A percentile compares a stretch with the other conserved stretches of the same genome.
Conservation (phyloP, 2,113 vertebrate genomes). For the Phodopus roborovskii region DNA sequence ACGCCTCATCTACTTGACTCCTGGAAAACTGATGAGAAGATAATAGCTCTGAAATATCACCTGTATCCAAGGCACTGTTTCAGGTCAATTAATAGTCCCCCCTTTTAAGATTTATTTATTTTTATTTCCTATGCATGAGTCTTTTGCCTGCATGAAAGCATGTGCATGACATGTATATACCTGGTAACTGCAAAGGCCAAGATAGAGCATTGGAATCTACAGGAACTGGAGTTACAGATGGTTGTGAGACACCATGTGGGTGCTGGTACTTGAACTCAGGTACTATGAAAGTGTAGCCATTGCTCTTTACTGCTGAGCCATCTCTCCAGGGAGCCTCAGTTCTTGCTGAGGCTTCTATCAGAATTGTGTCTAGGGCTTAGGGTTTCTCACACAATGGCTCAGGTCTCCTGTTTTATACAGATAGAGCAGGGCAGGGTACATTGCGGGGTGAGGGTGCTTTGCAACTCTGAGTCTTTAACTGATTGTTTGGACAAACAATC, state of each 20-base stretch:
- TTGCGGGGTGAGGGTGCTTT: not conserved
- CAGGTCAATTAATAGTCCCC: not conserved
- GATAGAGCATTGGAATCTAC: not conserved
- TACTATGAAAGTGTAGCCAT: not conserved
- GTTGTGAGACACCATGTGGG: not conserved
- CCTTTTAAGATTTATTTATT: not conserved
- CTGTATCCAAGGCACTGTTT: not conserved
- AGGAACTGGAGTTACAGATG: not conserved
- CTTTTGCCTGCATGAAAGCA: not conserved
- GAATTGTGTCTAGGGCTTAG: not conserved
- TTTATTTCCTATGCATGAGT: not conserved
- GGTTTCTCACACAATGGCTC: not conserved
- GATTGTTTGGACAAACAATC: conserved; percentile 43
- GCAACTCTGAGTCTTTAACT: not conserved
- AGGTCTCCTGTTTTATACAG: not conserved
- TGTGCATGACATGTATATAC: not conserved
- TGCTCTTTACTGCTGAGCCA: not conserved
- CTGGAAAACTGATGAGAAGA: not conserved
- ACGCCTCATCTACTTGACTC: not conserved
- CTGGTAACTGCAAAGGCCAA: not conserved
- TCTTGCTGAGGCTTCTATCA: not conserved
- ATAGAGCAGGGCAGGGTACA: not conserved
- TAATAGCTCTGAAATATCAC: not conserved
- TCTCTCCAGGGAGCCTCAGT: not conserved
- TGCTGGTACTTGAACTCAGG: not conserved